Evolutionary conservation across 2,888 invertebrate species (phyloP).

Genomic region (Toxonevra muliebris): DNA sequence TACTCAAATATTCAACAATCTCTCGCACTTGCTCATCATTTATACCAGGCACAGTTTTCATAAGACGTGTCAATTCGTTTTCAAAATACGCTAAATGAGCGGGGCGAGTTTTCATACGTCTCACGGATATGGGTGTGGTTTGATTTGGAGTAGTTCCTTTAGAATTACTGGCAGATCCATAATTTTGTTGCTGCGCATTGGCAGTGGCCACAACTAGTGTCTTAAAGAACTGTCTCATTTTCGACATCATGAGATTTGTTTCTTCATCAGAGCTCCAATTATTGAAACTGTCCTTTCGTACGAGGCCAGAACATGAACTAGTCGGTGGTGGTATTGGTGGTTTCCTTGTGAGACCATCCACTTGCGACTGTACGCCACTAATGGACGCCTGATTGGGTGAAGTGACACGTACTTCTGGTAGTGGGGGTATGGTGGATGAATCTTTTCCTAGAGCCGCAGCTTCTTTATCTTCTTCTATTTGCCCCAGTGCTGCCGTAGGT

Average conservation of each 20-base stretch:
- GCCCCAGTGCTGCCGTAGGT: slow-evolving; percentile 49
- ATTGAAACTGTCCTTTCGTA: slow-evolving; percentile 89
- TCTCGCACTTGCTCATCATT: slow-evolving; percentile 90
- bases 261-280: slow-evolving; percentile 95
- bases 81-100: slow-evolving; percentile 90
- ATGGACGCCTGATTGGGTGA: slow-evolving; percentile 40
- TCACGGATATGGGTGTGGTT: slow-evolving; percentile 60
- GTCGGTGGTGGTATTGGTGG: slow-evolving; percentile 54
- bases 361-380: slow-evolving; percentile 28
- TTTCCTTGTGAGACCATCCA: slow-evolving; percentile 28
- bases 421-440: slow-evolving; percentile 46
- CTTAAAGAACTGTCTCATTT: slow-evolving; percentile 92
- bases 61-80: slow-evolving; percentile 85
- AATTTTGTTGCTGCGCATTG: slow-evolving; percentile 64
- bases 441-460: slow-evolving; percentile 15
- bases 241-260: slow-evolving; percentile 94
- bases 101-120: slow-evolving; percentile 74
- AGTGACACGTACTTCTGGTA: slow-evolving; percentile 39
- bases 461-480: slow-evolving; percentile 62
- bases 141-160: slow-evolving; percentile 61
- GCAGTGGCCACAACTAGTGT: slow-evolving; percentile 80
- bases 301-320: slow-evolving; percentile 67
- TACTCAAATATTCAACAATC: slow-evolving; percentile 90
- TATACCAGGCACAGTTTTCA: slow-evolving; percentile 93
- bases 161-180: slow-evolving; percentile 38